Base-by-base conservation (phyloP, 2,113 vertebrate genomes). In the Tapirus terrestris region DNA sequence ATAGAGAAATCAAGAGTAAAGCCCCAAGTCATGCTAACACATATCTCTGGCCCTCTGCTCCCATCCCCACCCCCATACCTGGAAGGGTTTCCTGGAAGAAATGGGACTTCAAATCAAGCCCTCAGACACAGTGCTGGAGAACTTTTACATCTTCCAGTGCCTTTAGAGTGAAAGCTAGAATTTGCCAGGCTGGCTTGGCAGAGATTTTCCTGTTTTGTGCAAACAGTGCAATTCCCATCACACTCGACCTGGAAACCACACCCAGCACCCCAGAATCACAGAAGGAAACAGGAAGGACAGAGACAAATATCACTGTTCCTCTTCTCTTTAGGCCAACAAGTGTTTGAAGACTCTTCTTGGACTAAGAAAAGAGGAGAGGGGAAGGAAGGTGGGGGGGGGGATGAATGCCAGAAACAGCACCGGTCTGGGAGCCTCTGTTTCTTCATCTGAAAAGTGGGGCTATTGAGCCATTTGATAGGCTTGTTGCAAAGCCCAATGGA, bases 161-260 rank as follows among this genome's bases (percentile, higher is more conserved):
- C 90, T 92, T 48, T 31, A 39, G 79, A 81, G 53, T 48, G 53
- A 92, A 75, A 89, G 92, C 72, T 61, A 67, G 53, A 97, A 77
- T 68, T 43, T 33, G 3, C 61, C 73, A 53, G 73, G 48, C 56
- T 39, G 10, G 29, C 21, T 61, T 29, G 13, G 39, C 36, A 67
- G 77, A 81, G 65, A 45, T 45, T 73, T 84, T 81, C 80, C 60
- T 70, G 5, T 89, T 77, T 67, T 33, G 31, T 67, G 27, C 36
- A 81, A 48, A 87, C 36, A 56, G 39, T 68, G 23, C 0, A 9
- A 58, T 76, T 94, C 43, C 67, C 70, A 13, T 60, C 31, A 61
- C 31, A 43, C 43, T 17, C 8, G 14, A 77, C 72, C 29, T 20
- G 13, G 48, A 84, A 84, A 48, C 65, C 51, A 18, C 14, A 53